Percentiles rank a stretch among this genome's conserved stretches.
Evolutionary conservation across 1,140 invertebrate genomes (phyloP).

Genomic region (Nasonia vitripennis): DNA sequence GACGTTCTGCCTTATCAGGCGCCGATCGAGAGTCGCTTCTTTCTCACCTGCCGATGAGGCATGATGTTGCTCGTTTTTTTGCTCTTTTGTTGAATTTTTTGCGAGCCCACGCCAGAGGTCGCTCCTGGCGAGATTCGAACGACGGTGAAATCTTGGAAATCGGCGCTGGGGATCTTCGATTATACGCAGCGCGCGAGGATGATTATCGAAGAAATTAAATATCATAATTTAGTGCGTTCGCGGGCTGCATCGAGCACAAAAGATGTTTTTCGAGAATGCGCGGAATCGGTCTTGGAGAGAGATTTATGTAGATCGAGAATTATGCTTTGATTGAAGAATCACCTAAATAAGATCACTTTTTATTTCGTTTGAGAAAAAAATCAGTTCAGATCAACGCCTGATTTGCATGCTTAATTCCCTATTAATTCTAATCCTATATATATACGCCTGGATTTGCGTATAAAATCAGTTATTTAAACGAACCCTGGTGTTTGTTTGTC

Average conservation of each 20-base stretch:
- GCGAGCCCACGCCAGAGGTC: background rate
- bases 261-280: background rate
- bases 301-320: background rate
- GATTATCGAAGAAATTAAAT: background rate
- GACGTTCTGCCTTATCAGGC: conserved; percentile 17
- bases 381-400: no score
- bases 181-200: background rate
- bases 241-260: background rate
- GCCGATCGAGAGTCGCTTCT: conserved; percentile 3
- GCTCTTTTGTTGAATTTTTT: background rate
- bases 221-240: background rate
- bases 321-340: background rate
- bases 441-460: no score
- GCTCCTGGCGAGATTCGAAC: no score
- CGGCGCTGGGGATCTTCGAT: no score
- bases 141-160: no score
- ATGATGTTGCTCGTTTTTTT: background rate
- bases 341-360: background rate
- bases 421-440: no score
- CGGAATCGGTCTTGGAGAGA: background rate
- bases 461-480: background rate
- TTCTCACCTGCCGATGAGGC: conserved; percentile 26
- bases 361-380: background rate
- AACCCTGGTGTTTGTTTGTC: background rate
- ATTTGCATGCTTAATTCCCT: background rate